A percentile compares a stretch with the other conserved stretches of the same genome.
phyloP scores from a whole-genome alignment of 2,113 vertebrate genomes.

The Nycticorax nycticorax region DNA sequence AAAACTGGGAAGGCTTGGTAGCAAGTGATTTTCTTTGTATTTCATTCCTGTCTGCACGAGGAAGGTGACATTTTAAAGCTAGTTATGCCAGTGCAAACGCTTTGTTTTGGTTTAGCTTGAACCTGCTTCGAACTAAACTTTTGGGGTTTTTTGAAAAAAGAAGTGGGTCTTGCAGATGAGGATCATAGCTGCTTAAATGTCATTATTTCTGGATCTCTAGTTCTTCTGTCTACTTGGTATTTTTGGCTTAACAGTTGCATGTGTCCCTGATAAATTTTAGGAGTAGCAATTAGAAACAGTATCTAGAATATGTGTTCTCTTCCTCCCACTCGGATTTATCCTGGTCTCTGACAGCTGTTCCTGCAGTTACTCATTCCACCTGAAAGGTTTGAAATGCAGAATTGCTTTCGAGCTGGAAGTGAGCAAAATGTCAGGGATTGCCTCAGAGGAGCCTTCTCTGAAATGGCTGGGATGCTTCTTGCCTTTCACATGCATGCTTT shows the following conservation, averaged over 20 bases:
- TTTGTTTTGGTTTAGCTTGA: background rate
- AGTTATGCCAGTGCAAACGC: background rate
- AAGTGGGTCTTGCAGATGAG: background rate
- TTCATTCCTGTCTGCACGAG: background rate
- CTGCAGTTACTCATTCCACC: background rate
- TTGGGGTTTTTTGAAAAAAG: background rate
- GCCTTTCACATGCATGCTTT: conserved; percentile 61
- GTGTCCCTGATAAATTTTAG: background rate
- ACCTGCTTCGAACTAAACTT: background rate
- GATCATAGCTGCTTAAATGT: background rate
- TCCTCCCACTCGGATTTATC: background rate
- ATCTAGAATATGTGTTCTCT: background rate
- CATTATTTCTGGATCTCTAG: background rate
- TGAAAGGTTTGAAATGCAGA: background rate
- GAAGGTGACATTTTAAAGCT: background rate
- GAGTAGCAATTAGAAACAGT: background rate
- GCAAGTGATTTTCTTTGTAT: background rate
- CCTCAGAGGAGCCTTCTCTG: background rate
- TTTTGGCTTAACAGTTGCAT: background rate
- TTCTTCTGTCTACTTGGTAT: background rate
- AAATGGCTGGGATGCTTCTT: background rate
- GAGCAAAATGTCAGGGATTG: background rate
- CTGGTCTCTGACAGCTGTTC: background rate
- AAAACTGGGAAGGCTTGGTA: background rate
- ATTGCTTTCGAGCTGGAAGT: background rate